phyloP scores from a whole-genome alignment of 2,888 invertebrate genomes.

The Brassicogethes aeneus region DNA sequence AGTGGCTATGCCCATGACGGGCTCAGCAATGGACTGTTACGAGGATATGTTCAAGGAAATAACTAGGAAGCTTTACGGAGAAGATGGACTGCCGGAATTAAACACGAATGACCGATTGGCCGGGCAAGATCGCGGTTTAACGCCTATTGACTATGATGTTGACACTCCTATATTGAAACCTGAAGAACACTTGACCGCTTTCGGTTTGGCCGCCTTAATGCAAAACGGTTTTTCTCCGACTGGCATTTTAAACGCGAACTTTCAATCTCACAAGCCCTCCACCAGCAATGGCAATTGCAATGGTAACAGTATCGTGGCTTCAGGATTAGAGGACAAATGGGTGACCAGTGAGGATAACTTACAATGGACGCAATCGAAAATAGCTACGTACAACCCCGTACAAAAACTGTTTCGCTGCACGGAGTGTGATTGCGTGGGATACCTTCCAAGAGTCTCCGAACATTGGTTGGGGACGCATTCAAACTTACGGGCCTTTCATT shows the following conservation, averaged over 20 bases:
- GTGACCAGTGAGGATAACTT: conserved; percentile 61
- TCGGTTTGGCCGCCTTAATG: conserved; percentile 69
- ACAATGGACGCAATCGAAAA: conserved; percentile 69
- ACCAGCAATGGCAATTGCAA: conserved; percentile 30
- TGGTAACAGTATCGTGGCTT: conserved; percentile 13
- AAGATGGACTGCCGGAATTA: conserved; percentile 51
- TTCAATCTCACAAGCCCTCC: conserved; percentile 42
- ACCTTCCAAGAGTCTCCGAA: conserved; percentile 63
- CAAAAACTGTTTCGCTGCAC: conserved; percentile 67
- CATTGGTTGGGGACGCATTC: conserved; percentile 71
- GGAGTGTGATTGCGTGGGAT: conserved; percentile 69
- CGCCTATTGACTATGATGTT: conserved; percentile 44
- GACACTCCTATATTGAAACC: conserved; percentile 49
- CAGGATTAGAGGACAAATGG: conserved; percentile 46
- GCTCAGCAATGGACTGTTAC: conserved; percentile 58
- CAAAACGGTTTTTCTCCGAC: conserved; percentile 63
- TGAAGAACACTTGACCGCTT: conserved; percentile 63
- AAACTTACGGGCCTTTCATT: conserved; percentile 54
- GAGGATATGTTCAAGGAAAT: conserved; percentile 89
- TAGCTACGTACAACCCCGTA: conserved; percentile 70
- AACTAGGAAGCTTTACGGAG: conserved; percentile 83
- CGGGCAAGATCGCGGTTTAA: conserved; percentile 34
- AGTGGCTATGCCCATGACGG: conserved; percentile 49
- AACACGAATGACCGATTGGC: conserved; percentile 31
- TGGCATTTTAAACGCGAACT: conserved; percentile 53